Evolutionary conservation across 64 coral and sea anemone species (phyloP), one percentile per base, ranked within the genome.

Genomic region (Acropora yongei): DNA sequence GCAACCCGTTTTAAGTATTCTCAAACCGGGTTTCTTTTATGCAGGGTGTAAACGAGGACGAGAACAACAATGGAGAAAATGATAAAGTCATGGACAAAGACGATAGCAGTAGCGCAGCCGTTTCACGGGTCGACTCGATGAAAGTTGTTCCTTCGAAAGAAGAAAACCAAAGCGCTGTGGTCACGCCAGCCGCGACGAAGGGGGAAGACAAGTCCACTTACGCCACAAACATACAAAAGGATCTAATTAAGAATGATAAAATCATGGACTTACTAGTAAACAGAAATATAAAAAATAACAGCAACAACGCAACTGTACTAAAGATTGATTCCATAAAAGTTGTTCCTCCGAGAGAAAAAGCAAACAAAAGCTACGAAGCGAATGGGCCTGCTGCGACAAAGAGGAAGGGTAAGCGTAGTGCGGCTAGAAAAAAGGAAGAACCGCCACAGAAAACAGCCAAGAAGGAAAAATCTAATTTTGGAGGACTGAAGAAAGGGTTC

Each of bases 381-480:
- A 30, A 30, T 30, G 30, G 30, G 30, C 30, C 30, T 30, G 30
- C 30, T 30, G 30, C 30, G 30, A 30, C 30, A 30, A 30, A 30
- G 30, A 30, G 30, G 30, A 30, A 30, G 30, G 30, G 30, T 30
- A 30, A 30, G 30, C 30, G 30, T 30, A 30, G 30, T 1, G 3
- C 68, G 17, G 18, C 17, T 71, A 4, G 39, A 8, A 71, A 39
- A 41, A 17, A 71, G 2, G 6, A n/a, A 2, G 3, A 71, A 19
- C 68, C 0, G 18, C 3, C 68, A 49, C 3, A 49, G 47, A 13
- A 44, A n/a, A 47, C 44, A 40, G 51, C 8, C 40, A 80, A 41
- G 8, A 80, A 80, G 5, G 58, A 80, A n/a, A 80, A 80, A 9
- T 40, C 49, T 9, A 80, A 57, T 80, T 80, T 80, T n/a, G 78